Percentiles rank a stretch among this genome's conserved stretches.
phyloP scores from a whole-genome alignment of 2,888 invertebrate species.

The Nowickia ferox region DNA sequence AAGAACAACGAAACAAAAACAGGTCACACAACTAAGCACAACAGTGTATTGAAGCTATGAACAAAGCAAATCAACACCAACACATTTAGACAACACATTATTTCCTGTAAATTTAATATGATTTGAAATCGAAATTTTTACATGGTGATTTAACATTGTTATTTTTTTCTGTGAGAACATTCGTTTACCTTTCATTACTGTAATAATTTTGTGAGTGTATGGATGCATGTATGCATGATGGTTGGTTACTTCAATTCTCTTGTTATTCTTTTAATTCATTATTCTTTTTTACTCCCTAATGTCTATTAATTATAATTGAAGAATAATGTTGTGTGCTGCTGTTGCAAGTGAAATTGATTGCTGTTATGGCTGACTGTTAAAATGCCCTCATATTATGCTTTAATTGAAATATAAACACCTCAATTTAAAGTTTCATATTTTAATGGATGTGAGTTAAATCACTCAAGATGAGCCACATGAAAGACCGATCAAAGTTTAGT shows the following conservation, averaged over 20 bases:
- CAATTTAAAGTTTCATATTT: slow-evolving; percentile 52
- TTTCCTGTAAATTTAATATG: too few relatives aligned
- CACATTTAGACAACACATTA: too few relatives aligned
- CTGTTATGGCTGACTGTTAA: slow-evolving; percentile 43
- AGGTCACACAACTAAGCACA: too few relatives aligned
- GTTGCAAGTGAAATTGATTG: slow-evolving; percentile 36
- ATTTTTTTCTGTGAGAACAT: too few relatives aligned
- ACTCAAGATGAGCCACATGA: not conserved
- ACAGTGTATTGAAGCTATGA: too few relatives aligned
- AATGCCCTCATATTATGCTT: slow-evolving; percentile 68
- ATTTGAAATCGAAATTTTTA: too few relatives aligned
- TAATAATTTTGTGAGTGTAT: not conserved
- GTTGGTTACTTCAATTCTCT: slow-evolving; percentile 36
- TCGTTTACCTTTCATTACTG: not conserved
- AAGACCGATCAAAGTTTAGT: slow-evolving; percentile 42
- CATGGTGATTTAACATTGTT: too few relatives aligned
- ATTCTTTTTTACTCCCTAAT: slow-evolving; percentile 62
- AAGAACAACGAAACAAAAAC: too few relatives aligned
- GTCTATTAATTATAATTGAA: slow-evolving; percentile 61
- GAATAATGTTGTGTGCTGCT: slow-evolving; percentile 36
- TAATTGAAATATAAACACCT: slow-evolving; percentile 72
- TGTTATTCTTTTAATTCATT: slow-evolving; percentile 61
- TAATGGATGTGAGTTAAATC: slow-evolving; percentile 15
- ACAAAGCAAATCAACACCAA: too few relatives aligned
- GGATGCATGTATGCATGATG: not conserved